These are phyloP conservation scores for Rhyacophila evoluta DNA, from an alignment of 2,888 invertebrate species.

Conservation along the genomic window DNA sequence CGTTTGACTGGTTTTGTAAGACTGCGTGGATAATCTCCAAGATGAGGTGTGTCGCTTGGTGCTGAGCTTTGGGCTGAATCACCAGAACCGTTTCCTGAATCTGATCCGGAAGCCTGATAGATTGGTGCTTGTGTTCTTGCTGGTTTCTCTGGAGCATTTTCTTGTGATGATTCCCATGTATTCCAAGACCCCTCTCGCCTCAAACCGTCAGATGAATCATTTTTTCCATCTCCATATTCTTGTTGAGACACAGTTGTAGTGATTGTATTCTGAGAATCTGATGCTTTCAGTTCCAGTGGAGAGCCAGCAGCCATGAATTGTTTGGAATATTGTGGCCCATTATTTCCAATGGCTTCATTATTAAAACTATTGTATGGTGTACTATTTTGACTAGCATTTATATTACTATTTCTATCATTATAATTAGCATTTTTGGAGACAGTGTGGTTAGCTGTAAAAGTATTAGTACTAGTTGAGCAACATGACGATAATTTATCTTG, in stretches of 20 bases:
- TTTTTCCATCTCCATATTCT: slow-evolving; percentile 32
- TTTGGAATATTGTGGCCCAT: not conserved
- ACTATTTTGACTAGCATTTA: not conserved
- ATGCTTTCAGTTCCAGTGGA: slow-evolving; percentile 10
- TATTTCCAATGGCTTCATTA: not conserved
- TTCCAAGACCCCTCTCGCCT: slow-evolving; percentile 62
- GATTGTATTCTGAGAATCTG: not conserved
- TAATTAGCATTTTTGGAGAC: slow-evolving; percentile 20
- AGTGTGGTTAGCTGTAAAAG: slow-evolving; percentile 40
- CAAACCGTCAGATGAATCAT: slow-evolving; percentile 59
- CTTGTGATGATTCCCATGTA: slow-evolving; percentile 63
- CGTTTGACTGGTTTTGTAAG: slow-evolving; percentile 76
- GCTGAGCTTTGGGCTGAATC: slow-evolving; percentile 83
- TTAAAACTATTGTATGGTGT: not conserved
- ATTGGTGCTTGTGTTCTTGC: slow-evolving; percentile 74
- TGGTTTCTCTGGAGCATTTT: slow-evolving; percentile 73
- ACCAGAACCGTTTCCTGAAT: slow-evolving; percentile 90
- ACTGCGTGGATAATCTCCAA: slow-evolving; percentile 70
- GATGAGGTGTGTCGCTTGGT: slow-evolving; percentile 76
- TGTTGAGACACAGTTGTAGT: not conserved
- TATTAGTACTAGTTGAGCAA: slow-evolving; percentile 4
- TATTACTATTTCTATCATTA: slow-evolving; percentile 10
- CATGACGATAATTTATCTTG: slow-evolving; percentile 25
- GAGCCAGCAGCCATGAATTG: not conserved
- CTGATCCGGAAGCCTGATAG: slow-evolving; percentile 87